Percentiles rank a stretch among this genome's conserved stretches.
Evolutionary conservation across 2,113 vertebrate genomes (phyloP).

Genomic region (Todiramphus chloris): DNA sequence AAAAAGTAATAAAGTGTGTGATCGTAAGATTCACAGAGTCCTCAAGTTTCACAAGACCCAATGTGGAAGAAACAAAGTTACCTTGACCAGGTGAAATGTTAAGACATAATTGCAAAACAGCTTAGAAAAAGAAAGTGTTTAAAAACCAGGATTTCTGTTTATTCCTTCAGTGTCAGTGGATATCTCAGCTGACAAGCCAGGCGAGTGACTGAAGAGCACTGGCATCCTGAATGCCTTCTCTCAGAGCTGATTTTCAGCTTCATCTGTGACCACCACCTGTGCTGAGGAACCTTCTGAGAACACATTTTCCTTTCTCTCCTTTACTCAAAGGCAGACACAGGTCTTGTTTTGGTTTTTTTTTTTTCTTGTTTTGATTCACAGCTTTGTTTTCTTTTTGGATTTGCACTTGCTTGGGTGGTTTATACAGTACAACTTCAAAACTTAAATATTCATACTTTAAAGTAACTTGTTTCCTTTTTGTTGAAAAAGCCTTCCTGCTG

Average conservation of each 20-base stretch:
- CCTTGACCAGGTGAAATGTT: not conserved
- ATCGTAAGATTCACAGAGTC: not conserved
- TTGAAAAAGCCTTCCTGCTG: not conserved
- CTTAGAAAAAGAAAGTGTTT: not conserved
- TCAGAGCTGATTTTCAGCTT: not conserved
- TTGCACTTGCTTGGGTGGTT: not conserved
- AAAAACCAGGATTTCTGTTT: not conserved
- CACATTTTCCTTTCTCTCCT: not conserved
- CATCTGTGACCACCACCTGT: not conserved
- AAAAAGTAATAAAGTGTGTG: not conserved
- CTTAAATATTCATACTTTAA: not conserved
- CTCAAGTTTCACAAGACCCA: not conserved
- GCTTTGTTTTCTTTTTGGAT: not conserved
- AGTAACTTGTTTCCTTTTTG: not conserved
- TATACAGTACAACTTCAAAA: not conserved
- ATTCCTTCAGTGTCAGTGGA: fast-evolving
- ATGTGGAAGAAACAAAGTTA: not conserved
- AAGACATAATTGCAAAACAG: not conserved
- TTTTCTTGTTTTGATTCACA: not conserved
- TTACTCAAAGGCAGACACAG: not conserved
- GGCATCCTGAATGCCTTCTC: not conserved
- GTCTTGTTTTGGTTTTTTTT: not conserved
- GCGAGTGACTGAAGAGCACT: not conserved
- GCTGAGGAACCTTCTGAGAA: not conserved
- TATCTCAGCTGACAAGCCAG: not conserved